Conservation (phyloP, 30 jellyfish, hydroid and myxozoan genomes). For the Catostylus mosaicus region DNA sequence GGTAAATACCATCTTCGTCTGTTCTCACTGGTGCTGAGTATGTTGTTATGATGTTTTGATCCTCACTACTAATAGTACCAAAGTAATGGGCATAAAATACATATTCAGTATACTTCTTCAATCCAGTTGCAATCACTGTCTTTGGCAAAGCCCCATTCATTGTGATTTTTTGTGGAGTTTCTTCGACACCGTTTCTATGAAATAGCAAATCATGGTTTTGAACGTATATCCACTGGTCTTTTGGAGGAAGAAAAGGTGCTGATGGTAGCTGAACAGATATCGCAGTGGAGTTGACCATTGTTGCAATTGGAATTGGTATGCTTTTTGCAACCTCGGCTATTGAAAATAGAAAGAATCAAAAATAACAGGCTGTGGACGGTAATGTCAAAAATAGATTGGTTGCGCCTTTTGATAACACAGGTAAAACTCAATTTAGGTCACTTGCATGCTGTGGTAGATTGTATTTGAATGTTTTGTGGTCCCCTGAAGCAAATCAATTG, state of each 20-base stretch:
- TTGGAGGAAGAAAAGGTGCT: slow-evolving; percentile 16
- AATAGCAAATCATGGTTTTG: background rate
- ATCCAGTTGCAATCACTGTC: slow-evolving; percentile 24
- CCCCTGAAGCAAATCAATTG: too few species aligned
- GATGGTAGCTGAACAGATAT: slow-evolving; percentile 3
- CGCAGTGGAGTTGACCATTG: slow-evolving; percentile 17
- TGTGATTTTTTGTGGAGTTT: background rate
- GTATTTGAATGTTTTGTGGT: too few species aligned
- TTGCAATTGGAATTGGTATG: slow-evolving; percentile 7
- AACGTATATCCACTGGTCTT: slow-evolving; percentile 20
- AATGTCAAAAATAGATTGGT: too few species aligned
- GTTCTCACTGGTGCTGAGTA: slow-evolving; percentile 4
- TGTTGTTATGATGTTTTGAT: slow-evolving; percentile 12
- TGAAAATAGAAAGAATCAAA: too few species aligned
- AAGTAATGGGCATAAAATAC: slow-evolving; percentile 33
- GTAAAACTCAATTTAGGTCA: too few species aligned
- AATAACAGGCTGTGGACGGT: too few species aligned
- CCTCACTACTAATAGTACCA: slow-evolving; percentile 1
- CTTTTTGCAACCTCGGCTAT: slow-evolving; percentile 3
- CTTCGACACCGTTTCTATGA: background rate
- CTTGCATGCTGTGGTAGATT: too few species aligned
- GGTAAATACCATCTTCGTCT: slow-evolving; percentile 35
- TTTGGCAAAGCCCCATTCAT: slow-evolving; percentile 13
- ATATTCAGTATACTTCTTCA: slow-evolving; percentile 38
- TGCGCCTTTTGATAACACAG: too few species aligned